These are phyloP conservation scores for Drosophila fulvimacula DNA, from an alignment of 2,888 invertebrate genomes.

Conservation along the genomic window DNA sequence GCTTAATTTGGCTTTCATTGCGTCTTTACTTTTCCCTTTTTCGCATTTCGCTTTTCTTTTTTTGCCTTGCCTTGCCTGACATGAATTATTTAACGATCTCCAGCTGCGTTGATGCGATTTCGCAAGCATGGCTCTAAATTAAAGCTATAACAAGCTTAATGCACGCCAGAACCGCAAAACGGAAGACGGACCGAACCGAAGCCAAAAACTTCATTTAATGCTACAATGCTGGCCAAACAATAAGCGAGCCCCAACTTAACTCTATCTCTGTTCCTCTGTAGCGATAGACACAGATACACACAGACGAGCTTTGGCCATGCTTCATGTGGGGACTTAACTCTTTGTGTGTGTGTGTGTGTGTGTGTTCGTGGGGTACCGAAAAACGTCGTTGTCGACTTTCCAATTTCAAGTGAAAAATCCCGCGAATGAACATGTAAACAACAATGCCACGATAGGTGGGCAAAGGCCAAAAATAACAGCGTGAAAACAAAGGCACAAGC, in stretches of 20 bases:
- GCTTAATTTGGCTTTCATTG: constrained; percentile 82
- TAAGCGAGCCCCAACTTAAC: constrained; percentile 34
- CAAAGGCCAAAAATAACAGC: constrained; percentile 44
- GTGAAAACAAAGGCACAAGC: constrained; percentile 39
- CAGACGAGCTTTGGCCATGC: constrained; percentile 30
- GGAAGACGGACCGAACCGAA: constrained; percentile 20
- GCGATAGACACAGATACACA: not conserved
- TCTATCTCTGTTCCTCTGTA: not conserved
- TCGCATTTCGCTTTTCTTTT: constrained; percentile 9
- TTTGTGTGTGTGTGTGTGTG: constrained; percentile 56
- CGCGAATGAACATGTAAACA: constrained; percentile 80
- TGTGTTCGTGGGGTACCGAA: constrained; percentile 26
- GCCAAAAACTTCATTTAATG: constrained; percentile 71
- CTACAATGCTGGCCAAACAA: constrained; percentile 67
- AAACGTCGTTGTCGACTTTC: constrained; percentile 71
- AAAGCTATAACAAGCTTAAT: constrained; percentile 77
- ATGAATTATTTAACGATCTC: constrained; percentile 82
- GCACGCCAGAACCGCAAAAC: constrained; percentile 63
- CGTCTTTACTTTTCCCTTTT: constrained; percentile 55
- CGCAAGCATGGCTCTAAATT: constrained; percentile 71
- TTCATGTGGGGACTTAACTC: constrained; percentile 69
- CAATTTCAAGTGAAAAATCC: constrained; percentile 80
- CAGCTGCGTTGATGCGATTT: constrained; percentile 80
- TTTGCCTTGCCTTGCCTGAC: constrained; percentile 53
- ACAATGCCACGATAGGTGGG: constrained; percentile 65